Evolutionary conservation across 2,113 vertebrate species (phyloP), one percentile per base, ranked within the genome.

Genomic region (Phalacrocorax pelagicus): DNA sequence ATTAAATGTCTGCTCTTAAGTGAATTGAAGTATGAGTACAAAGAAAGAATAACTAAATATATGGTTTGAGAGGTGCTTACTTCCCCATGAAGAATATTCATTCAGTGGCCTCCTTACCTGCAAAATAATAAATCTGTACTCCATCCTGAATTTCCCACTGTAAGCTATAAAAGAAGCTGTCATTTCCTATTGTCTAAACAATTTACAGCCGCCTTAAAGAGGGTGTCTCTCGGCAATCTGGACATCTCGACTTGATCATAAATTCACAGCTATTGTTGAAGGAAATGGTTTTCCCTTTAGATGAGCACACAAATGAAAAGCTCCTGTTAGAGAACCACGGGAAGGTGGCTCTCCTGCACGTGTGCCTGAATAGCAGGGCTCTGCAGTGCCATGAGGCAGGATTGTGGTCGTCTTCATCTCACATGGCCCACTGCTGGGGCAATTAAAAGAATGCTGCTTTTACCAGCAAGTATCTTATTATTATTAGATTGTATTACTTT

Each of bases 141-240:
- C 87, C 49, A 51, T 67, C 71, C 81, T 38, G 67, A 58, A 26
- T 95, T 95, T 47, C 72, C 89, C 73, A 15, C 16, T 62, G 58
- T 69, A 94, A 85, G 46, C 86, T 80, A 23, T 24, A 61, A 90
- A 94, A 91, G 90, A 59, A 94, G 58, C 86, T 92, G 94, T 89
- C 95, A 61, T 58, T 87, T 81, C 94, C 51, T 52, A 55, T 91
- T 95, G 89, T 94, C 90, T 92, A 83, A 88, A 70, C 94, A 92
- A 92, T 91, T 94, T 90, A 91, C 81, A 91, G 78, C 89, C 11
- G 55, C 79, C 91, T 96, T 91, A 85, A 89, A 81, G 94, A 90
- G 71, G 55, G 29, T 46, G 86, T 96, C 89, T 80, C 71, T 94
- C 58, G 14, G 91, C 89, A 80, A 87, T 96, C 89, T 52, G 52